Evolutionary conservation across 2,888 invertebrate genomes (phyloP), one percentile per base, ranked within the genome.

Genomic region (Campaea margaritaria): DNA sequence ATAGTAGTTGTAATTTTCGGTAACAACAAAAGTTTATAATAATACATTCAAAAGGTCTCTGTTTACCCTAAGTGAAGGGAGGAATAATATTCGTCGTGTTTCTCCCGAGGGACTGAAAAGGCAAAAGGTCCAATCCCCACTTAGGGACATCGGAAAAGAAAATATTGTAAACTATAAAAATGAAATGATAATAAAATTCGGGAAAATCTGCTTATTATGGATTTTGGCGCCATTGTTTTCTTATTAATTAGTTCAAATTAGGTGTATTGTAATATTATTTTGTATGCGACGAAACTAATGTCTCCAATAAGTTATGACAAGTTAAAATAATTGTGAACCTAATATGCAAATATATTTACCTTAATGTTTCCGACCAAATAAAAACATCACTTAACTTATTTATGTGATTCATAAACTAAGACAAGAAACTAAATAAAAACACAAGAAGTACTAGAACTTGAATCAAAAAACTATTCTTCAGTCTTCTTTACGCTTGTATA

Each of bases 1-100:
- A 74, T 80, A 82, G 43, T 45, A 51, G 51, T 83, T 81, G 72
- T 83, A 82, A 84, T 83, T 79, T 55, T 78, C 73, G 79, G 81
- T 82, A 84, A 83, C 83, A 86, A 83, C 82, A 81, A 85, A 87
- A 87, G 78, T 86, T 87, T 82, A 64, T 64, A 83, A 83, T 84
- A 86, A 82, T 80, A 86, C 83, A 82, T 85, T 83, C 79, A 83
- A 83, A 85, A 81, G 81, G 81, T 78, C 78, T 69, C 68, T 78
- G 78, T 80, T 82, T 78, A 76, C 75, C 83, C 75, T 80, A 77
- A 78, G 79, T 73, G 72, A 75, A 77, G 75, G 78, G 73, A 76
- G 76, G 83, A 85, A 86, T 86, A 86, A 86, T 86, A 87, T 86
- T 83, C 80, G 77, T 75, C 77, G 74, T 79, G 77, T 76, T 75